Conservation (phyloP, 2,888 invertebrate species). For the Tetragnatha montana region DNA sequence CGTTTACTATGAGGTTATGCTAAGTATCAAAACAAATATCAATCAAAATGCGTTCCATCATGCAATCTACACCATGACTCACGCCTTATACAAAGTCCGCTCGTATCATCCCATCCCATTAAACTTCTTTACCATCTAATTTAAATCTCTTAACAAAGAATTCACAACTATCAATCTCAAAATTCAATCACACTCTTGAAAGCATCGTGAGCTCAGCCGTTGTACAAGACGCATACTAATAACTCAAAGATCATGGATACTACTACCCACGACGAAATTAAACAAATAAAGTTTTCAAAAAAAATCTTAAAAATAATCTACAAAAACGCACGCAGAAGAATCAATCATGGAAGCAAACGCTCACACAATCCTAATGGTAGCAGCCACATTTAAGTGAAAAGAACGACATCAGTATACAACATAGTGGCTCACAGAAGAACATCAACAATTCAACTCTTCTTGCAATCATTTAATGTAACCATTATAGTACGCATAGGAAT, state of each 20-base stretch:
- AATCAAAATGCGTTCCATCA: too few relatives aligned
- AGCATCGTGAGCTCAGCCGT: neutral
- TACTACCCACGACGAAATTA: neutral
- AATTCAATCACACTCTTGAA: neutral
- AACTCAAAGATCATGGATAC: neutral
- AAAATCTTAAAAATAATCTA: neutral
- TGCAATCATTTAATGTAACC: constrained; percentile 44
- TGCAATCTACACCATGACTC: too few relatives aligned
- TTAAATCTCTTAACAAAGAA: neutral
- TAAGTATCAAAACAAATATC: too few relatives aligned
- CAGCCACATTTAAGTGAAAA: neutral
- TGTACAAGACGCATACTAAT: neutral
- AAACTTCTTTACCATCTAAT: neutral
- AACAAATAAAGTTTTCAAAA: neutral
- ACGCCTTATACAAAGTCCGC: too few relatives aligned
- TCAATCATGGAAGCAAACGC: neutral
- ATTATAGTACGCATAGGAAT: constrained; percentile 41
- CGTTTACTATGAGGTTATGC: too few relatives aligned
- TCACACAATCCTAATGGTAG: neutral
- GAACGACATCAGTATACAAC: neutral
- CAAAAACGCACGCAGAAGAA: neutral
- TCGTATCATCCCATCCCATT: too few relatives aligned
- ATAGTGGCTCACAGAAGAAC: constrained; percentile 7
- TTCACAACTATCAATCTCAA: neutral
- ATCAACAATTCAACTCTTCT: constrained; percentile 47